Percentiles rank a stretch among this genome's conserved stretches.
These are phyloP conservation scores for Halocynthia roretzi DNA, from an alignment of 23 tunicate species.

Conservation along the genomic window DNA sequence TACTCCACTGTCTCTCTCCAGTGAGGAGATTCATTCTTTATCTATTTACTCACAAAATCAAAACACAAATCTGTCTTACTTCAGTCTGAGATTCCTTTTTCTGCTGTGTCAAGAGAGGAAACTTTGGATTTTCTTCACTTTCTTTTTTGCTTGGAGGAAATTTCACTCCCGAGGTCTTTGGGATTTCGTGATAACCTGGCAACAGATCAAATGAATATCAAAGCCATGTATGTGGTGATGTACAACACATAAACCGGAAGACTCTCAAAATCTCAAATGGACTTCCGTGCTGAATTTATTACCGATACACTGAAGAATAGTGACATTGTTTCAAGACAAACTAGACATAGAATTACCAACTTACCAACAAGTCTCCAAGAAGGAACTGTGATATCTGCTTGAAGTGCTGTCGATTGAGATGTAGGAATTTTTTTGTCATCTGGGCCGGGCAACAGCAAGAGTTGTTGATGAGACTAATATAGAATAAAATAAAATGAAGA, in stretches of 20 bases:
- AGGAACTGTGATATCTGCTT: conserved; percentile 33
- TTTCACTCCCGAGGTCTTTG: conserved; percentile 38
- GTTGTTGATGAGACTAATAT: conserved; percentile 31
- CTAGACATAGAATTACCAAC: neutral
- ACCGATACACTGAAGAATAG: conserved; percentile 2
- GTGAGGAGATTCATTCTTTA: too few species aligned
- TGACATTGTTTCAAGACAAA: neutral
- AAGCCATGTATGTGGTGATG: too few species aligned
- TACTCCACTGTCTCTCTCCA: too few species aligned
- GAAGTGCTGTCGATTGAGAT: conserved; percentile 41
- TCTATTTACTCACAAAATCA: too few species aligned
- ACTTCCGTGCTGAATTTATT: too few species aligned
- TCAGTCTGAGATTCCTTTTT: too few species aligned
- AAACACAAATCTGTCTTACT: too few species aligned
- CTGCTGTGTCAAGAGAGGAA: too few species aligned
- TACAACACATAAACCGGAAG: too few species aligned
- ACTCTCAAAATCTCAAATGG: too few species aligned
- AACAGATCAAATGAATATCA: too few species aligned
- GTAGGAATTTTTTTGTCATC: conserved; percentile 17
- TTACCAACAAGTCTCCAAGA: conserved; percentile 66
- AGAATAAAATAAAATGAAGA: neutral
- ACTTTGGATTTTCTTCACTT: too few species aligned
- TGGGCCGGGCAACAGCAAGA: conserved; percentile 80
- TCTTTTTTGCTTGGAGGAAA: conserved; percentile 19
- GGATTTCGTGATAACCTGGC: conserved; percentile 58